Evolutionary conservation across 2,797 vertebrate species (phyloP).

Genomic region (Semotilus atromaculatus): DNA sequence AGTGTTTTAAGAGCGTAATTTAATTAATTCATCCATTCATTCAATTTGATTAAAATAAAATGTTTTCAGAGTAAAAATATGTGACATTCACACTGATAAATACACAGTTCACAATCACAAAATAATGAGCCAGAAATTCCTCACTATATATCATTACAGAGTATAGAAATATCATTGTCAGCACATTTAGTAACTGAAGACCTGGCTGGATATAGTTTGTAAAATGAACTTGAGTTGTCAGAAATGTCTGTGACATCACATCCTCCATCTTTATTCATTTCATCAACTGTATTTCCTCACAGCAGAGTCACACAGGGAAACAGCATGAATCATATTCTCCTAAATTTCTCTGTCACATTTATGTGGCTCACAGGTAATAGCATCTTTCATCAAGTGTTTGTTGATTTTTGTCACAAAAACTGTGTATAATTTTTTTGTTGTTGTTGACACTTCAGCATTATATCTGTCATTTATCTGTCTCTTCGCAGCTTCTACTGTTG

Average conservation of each 20-base stretch:
- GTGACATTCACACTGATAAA: background rate
- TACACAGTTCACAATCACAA: background rate
- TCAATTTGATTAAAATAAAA: background rate
- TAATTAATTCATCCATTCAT: background rate
- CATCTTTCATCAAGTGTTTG: background rate
- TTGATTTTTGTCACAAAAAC: background rate
- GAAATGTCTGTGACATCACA: background rate
- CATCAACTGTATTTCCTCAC: background rate
- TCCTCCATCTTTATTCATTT: background rate
- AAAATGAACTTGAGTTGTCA: background rate
- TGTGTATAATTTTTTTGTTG: background rate
- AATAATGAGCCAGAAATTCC: background rate
- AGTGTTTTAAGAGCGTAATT: background rate
- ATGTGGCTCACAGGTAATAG: slow-evolving; percentile 16
- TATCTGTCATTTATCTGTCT: background rate
- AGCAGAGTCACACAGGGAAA: background rate
- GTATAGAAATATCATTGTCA: background rate
- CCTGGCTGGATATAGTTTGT: background rate
- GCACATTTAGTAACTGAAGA: background rate
- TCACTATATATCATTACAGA: background rate
- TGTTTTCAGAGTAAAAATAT: no score
- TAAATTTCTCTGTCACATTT: slow-evolving; percentile 1
- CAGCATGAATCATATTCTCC: slow-evolving; percentile 17
- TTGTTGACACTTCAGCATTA: background rate
- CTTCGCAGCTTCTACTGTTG: background rate